phyloP scores from a whole-genome alignment of 2,797 vertebrate species.

The Phataginus tricuspis region DNA sequence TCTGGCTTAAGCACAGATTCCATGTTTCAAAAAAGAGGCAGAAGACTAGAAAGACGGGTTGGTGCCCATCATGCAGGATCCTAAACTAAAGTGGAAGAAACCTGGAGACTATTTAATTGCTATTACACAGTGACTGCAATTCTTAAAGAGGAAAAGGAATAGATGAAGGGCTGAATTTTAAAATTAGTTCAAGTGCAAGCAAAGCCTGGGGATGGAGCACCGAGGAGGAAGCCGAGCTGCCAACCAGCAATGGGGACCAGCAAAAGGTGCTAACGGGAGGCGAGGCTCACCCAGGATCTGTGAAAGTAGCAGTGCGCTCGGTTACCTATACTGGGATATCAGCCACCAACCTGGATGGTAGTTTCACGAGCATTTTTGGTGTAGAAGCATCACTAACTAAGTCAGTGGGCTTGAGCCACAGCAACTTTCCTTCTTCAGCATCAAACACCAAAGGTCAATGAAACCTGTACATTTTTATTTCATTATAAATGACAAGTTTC shows the following conservation, averaged over 20 bases:
- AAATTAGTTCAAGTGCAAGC: background rate
- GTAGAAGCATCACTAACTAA: background rate
- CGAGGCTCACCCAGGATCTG: background rate
- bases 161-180: background rate
- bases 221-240: background rate
- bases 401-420: background rate
- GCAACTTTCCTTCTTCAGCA: background rate
- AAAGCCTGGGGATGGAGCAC: background rate
- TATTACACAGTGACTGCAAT: background rate
- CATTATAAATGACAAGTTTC: background rate
- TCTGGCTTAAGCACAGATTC: background rate
- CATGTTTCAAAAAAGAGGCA: background rate
- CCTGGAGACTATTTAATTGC: too few species aligned
- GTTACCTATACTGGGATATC: rapidly evolving
- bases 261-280: background rate
- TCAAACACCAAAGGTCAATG: background rate
- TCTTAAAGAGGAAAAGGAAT: rapidly evolving
- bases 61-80: background rate
- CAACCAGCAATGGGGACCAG: background rate
- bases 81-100: background rate
- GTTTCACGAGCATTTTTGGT: background rate
- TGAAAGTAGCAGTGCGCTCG: rapidly evolving
- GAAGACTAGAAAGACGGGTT: background rate
- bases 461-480: background rate
- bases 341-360: background rate